A percentile compares a stretch with the other conserved stretches of the same genome.
Conservation (phyloP, 1,140 invertebrate species). For the Battus philenor region DNA sequence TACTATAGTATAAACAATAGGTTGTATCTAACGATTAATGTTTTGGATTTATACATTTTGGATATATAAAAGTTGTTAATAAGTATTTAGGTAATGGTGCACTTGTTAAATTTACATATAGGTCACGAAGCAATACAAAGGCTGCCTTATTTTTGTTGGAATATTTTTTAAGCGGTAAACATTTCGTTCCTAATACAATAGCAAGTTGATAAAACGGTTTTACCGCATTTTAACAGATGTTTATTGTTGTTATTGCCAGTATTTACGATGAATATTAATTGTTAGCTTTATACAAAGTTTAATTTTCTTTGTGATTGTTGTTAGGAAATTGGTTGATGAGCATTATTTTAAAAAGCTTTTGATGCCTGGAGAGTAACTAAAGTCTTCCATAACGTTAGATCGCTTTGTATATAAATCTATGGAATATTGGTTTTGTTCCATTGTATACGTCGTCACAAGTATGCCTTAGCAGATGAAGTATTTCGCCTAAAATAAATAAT, state of each 20-base stretch:
- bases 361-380: constrained; percentile 35
- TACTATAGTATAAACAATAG: too few relatives aligned
- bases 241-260: constrained; percentile 22
- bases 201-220: constrained; percentile 8
- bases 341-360: constrained; percentile 31
- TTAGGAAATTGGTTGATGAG: constrained; percentile 25
- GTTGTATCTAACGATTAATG: too few relatives aligned
- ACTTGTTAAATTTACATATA: constrained; percentile 12
- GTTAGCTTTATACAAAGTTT: constrained; percentile 20
- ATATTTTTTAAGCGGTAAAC: constrained; percentile 1
- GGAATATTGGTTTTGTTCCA: constrained; percentile 55
- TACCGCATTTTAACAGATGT: constrained; percentile 10
- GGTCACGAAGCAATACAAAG: constrained; percentile 7
- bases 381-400: constrained; percentile 54
- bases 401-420: constrained; percentile 49
- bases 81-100: too few relatives aligned
- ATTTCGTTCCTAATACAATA: constrained; percentile 11
- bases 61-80: too few relatives aligned
- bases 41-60: too few relatives aligned
- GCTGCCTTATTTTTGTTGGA: neutral
- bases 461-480: too few relatives aligned
- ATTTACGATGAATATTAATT: constrained; percentile 12
- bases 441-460: constrained; percentile 15
- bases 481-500: too few relatives aligned
- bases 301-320: constrained; percentile 18